phyloP scores from a whole-genome alignment of 1,140 invertebrate genomes.

The Atopsyche davidsoni region DNA sequence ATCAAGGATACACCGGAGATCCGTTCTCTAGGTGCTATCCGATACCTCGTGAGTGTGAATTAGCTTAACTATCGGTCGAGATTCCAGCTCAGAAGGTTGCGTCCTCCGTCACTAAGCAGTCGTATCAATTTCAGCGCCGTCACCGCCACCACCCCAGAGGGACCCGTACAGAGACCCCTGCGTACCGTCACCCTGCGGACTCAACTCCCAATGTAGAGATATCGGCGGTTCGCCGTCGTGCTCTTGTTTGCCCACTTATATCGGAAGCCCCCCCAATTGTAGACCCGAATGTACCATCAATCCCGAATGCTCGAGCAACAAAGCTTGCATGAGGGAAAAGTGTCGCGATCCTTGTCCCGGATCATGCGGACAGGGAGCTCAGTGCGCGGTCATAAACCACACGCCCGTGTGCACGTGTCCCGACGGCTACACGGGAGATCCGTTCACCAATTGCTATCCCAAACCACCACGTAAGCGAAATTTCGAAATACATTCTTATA shows the following conservation, averaged over 20 bases:
- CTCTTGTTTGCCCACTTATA: constrained; percentile 55
- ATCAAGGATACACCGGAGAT: constrained; percentile 61
- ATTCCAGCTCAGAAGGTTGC: constrained; percentile 5
- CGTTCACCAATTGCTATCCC: constrained; percentile 57
- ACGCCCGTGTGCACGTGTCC: constrained; percentile 60
- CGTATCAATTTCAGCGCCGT: constrained; percentile 37
- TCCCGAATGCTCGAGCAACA: constrained; percentile 55
- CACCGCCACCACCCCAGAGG: constrained; percentile 35
- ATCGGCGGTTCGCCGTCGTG: constrained; percentile 56
- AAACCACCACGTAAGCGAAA: constrained; percentile 45
- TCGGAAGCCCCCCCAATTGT: constrained; percentile 65
- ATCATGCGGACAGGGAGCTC: constrained; percentile 60
- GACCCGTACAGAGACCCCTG: constrained; percentile 51
- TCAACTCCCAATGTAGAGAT: constrained; percentile 60
- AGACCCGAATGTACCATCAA: constrained; percentile 64
- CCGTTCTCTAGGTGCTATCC: constrained; percentile 48
- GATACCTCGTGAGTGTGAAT: constrained; percentile 57
- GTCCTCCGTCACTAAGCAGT: constrained; percentile 30
- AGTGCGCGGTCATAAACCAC: constrained; percentile 59
- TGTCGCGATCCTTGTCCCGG: constrained; percentile 68
- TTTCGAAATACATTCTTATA: background rate
- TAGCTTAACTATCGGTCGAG: constrained; percentile 13
- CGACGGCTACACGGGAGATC: constrained; percentile 63
- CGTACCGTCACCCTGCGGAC: constrained; percentile 62
- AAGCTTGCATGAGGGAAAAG: constrained; percentile 59